Conservation (phyloP, 1,140 invertebrate genomes). For the Meloidogyne floridensis region DNA sequence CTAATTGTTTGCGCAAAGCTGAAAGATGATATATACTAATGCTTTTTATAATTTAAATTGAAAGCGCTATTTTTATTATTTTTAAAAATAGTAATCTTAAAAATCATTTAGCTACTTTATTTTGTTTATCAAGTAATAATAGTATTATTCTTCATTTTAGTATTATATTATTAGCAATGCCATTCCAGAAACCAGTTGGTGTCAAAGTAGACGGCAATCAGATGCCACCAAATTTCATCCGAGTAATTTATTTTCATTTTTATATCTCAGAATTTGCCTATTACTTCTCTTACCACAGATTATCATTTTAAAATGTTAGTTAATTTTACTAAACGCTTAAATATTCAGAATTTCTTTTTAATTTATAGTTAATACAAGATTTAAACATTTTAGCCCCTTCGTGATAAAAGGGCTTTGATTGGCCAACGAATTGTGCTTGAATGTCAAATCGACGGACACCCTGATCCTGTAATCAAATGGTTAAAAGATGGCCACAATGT, state of each 20-base stretch:
- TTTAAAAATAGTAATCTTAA: too few relatives aligned
- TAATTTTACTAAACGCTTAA: background rate
- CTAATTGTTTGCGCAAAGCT: too few relatives aligned
- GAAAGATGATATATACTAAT: too few relatives aligned
- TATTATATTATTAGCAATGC: constrained; percentile 19
- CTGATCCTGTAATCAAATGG: constrained; percentile 58
- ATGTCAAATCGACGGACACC: constrained; percentile 62
- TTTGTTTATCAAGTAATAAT: too few relatives aligned
- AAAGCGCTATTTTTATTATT: too few relatives aligned
- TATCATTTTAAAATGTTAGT: background rate
- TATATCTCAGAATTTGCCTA: too few relatives aligned
- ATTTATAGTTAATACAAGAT: too few relatives aligned
- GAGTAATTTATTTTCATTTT: constrained; percentile 5
- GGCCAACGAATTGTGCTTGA: constrained; percentile 61
- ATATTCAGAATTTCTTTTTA: constrained; percentile 15
- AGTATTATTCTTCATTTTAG: too few relatives aligned
- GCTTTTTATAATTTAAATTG: too few relatives aligned
- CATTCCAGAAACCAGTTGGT: constrained; percentile 23
- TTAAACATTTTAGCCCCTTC: constrained; percentile 54
- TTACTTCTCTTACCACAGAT: background rate
- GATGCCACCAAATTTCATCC: constrained; percentile 24
- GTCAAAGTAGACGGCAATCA: constrained; percentile 28
- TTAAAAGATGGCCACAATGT: constrained; percentile 62
- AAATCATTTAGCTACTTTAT: too few relatives aligned
- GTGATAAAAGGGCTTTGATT: constrained; percentile 61